phyloP scores from a whole-genome alignment of 2,888 invertebrate genomes.

The Pantelozetes paolii region DNA sequence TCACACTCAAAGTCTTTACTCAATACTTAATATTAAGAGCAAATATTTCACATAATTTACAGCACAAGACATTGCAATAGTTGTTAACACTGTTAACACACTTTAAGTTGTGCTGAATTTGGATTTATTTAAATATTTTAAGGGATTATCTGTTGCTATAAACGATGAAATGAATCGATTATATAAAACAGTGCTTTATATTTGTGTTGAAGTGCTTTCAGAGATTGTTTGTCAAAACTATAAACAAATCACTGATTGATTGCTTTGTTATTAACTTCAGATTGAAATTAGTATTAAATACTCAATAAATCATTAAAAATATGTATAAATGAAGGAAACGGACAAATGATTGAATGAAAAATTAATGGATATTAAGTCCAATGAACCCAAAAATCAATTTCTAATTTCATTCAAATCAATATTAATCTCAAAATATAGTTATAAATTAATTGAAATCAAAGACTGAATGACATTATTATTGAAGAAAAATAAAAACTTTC shows the following conservation, averaged over 20 bases:
- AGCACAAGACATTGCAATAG: not conserved
- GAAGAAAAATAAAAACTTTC: too few relatives aligned
- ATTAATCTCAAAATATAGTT: not conserved
- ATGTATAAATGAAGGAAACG: not conserved
- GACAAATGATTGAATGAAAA: not conserved
- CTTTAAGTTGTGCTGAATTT: not conserved
- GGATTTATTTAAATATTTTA: not conserved
- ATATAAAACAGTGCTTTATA: too few relatives aligned
- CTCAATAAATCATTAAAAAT: not conserved
- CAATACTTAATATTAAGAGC: not conserved
- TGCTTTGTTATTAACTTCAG: not conserved
- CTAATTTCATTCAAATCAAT: not conserved
- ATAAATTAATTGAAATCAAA: too few relatives aligned
- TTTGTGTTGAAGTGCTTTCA: too few relatives aligned
- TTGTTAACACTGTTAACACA: not conserved
- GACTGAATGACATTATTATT: too few relatives aligned
- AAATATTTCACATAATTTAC: not conserved
- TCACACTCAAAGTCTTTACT: not conserved
- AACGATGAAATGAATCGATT: too few relatives aligned
- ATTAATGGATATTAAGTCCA: not conserved
- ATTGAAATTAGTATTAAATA: not conserved
- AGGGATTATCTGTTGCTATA: not conserved
- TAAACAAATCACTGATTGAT: not conserved
- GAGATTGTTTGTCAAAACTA: not conserved
- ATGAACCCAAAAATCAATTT: not conserved